Percentiles rank a stretch among this genome's conserved stretches.
Conservation (phyloP, 2,888 invertebrate species). For the Prenolepis imparis region DNA sequence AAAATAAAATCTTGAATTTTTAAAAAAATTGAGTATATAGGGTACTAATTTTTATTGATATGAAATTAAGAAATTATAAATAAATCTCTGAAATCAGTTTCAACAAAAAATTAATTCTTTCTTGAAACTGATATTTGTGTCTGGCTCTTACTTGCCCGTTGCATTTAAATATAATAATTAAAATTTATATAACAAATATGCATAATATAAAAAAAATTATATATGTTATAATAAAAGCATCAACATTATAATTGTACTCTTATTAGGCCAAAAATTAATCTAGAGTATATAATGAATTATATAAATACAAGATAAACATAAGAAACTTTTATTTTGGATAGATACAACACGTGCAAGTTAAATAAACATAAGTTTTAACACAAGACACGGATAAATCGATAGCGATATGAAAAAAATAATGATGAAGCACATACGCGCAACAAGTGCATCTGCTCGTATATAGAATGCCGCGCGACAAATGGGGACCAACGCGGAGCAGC, state of each 20-base stretch:
- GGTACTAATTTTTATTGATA: too few relatives aligned
- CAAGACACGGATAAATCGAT: conserved; percentile 18
- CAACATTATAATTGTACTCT: neutral
- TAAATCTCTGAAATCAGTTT: too few relatives aligned
- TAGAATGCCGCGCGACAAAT: conserved; percentile 60
- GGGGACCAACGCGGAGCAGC: conserved; percentile 79
- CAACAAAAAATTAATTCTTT: too few relatives aligned
- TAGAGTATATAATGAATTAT: neutral
- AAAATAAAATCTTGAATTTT: too few relatives aligned
- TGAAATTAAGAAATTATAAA: too few relatives aligned
- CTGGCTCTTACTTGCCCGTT: too few relatives aligned
- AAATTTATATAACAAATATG: neutral
- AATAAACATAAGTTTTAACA: neutral
- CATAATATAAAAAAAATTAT: neutral
- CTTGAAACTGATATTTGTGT: too few relatives aligned
- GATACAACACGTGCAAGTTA: neutral
- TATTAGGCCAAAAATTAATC: neutral
- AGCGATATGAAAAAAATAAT: conserved; percentile 27
- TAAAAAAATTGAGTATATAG: too few relatives aligned
- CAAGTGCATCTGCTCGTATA: conserved; percentile 51
- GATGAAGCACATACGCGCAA: conserved; percentile 10
- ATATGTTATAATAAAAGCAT: neutral
- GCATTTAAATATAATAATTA: neutral
- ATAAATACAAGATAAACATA: neutral
- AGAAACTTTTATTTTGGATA: neutral